Evolutionary conservation across 2,113 vertebrate genomes (phyloP), one percentile per base, ranked within the genome.

Genomic region (Solea senegalensis): DNA sequence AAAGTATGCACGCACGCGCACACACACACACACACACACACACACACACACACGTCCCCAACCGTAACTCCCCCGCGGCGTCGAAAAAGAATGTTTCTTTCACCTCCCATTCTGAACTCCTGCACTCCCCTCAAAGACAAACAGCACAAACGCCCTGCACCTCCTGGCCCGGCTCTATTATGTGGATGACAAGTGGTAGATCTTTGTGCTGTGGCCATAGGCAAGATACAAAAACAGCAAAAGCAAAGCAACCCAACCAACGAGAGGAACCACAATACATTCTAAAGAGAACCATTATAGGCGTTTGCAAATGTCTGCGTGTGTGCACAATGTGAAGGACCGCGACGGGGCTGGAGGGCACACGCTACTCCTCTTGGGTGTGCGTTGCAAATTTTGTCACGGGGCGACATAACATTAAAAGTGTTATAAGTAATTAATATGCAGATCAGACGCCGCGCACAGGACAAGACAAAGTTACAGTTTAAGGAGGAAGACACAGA

Each of bases 391-490:
- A 21, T 21, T 79, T 85, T 53, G 79, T 84, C 41, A 10, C 52
- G 73, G 70, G 11, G 39, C 76, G 74, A 86, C 81, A 89, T 90
- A 87, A 85, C 90, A 87, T 84, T 21, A 76, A 82, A 87, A 53
- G 73, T 27, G 44, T 78, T 28, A 63, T 45, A 73, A 65, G 86
- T 86, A 86, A 88, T 91, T 91, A 91, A 89, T 81, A 89, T 90
- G 84, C 84, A 88, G 83, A 90, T 84, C 84, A 78, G 76, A 80
- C 82, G 87, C 72, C 75, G 86, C 44, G 46, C 13, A 5, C 68
- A 80, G 60, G 75, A 78, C 53, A 0, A 69, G 62, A 77, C 57
- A 66, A 69, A 65, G 61, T 77, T 67, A 76, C 66, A 82, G 67
- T 72, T 77, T 69, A 49, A 28, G 41, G 11, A 56, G 67, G 60